Evolutionary conservation across 2,113 vertebrate species (phyloP).

Genomic region (Ceuthmochares aereus): DNA sequence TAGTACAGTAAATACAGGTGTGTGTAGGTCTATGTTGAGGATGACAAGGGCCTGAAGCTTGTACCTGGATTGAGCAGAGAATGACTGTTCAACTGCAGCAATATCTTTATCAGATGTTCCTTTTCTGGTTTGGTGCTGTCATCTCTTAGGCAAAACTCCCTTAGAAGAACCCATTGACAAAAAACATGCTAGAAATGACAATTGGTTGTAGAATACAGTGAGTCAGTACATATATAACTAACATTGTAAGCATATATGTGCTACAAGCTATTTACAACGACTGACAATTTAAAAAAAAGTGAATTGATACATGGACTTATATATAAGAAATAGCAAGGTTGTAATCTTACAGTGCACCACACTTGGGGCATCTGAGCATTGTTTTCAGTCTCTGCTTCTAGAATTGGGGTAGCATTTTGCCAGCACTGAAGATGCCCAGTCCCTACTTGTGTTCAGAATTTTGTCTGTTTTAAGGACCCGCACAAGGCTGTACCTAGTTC

Average conservation of each 20-base stretch:
- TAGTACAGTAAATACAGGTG: not conserved
- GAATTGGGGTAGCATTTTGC: not conserved
- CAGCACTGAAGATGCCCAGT: not conserved
- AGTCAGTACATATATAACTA: not conserved
- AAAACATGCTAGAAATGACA: not conserved
- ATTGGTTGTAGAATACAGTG: not conserved
- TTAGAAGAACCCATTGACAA: not conserved
- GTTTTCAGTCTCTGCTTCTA: not conserved
- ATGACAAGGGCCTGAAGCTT: not conserved
- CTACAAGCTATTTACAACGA: not conserved
- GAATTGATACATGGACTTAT: not conserved
- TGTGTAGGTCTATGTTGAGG: not conserved
- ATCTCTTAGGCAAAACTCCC: not conserved
- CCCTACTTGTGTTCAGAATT: not conserved
- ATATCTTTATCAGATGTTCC: not conserved
- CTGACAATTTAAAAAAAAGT: not conserved
- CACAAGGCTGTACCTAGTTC: accelerated
- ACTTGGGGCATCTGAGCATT: not conserved
- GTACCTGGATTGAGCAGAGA: not conserved
- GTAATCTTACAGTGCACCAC: not conserved
- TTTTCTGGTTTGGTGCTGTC: not conserved
- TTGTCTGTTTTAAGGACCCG: not conserved
- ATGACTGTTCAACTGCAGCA: not conserved
- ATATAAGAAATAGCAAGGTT: not conserved
- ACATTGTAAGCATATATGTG: accelerated